Percentiles rank a stretch among this genome's conserved stretches.
phyloP scores from a whole-genome alignment of 2,888 invertebrate genomes.

The Azorinus chamasolen region DNA sequence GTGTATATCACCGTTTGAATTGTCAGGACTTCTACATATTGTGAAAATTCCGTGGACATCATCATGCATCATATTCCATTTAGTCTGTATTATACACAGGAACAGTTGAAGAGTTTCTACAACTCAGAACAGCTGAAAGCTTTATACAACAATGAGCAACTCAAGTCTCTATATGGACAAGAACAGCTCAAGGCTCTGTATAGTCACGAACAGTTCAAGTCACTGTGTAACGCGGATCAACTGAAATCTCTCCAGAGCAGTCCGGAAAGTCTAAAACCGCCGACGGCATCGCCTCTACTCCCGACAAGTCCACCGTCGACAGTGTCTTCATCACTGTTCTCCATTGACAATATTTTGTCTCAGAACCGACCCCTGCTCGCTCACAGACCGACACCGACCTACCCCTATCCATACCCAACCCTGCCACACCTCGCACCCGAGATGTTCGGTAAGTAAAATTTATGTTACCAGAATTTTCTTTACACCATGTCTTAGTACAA shows the following conservation, averaged over 20 bases:
- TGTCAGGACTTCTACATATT: too few relatives aligned
- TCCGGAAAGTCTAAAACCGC: constrained; percentile 55
- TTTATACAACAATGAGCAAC: constrained; percentile 55
- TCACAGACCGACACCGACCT: constrained; percentile 62
- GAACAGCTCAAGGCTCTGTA: constrained; percentile 57
- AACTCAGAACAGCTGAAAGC: constrained; percentile 59
- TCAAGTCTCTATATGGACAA: constrained; percentile 57
- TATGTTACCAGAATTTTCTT: too few relatives aligned
- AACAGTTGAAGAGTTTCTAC: constrained; percentile 61
- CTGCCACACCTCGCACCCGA: constrained; percentile 58
- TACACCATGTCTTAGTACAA: too few relatives aligned
- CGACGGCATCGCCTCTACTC: constrained; percentile 51
- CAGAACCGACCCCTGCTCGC: constrained; percentile 62
- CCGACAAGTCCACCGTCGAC: constrained; percentile 39
- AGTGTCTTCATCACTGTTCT: constrained; percentile 56
- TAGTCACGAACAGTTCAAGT: constrained; percentile 58
- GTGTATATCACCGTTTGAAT: too few relatives aligned
- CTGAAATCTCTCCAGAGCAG: constrained; percentile 48
- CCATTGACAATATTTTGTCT: constrained; percentile 63
- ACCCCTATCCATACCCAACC: constrained; percentile 59
- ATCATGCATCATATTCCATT: constrained; percentile 63
- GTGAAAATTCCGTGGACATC: too few relatives aligned
- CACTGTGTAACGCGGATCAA: constrained; percentile 52
- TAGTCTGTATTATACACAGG: constrained; percentile 59
- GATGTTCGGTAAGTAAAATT: constrained; percentile 62